Evolutionary conservation across 2,888 invertebrate species (phyloP).

Genomic region (Lithophane leautieri): DNA sequence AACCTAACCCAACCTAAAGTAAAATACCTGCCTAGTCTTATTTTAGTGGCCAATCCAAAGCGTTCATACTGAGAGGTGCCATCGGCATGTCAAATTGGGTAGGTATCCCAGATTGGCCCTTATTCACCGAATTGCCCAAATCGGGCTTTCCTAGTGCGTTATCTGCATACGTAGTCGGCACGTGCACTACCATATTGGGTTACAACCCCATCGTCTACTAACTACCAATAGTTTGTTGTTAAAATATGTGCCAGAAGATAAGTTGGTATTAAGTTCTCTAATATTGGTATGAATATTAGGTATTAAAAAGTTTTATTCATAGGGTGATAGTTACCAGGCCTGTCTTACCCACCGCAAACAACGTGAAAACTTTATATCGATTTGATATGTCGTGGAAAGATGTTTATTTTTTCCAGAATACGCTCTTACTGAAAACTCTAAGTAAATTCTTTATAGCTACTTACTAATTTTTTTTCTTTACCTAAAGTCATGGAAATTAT

Average conservation of each 20-base stretch:
- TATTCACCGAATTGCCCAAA: slow-evolving; percentile 4
- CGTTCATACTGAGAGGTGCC: background rate
- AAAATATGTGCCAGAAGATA: slow-evolving; percentile 43
- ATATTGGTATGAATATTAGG: slow-evolving; percentile 1
- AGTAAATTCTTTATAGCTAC: background rate
- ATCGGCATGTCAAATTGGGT: slow-evolving; percentile 3
- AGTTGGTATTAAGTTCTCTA: slow-evolving; percentile 20
- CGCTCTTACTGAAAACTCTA: background rate
- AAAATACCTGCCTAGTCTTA: no score
- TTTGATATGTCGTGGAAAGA: background rate
- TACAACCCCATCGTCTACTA: slow-evolving; percentile 32
- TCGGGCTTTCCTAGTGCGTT: slow-evolving; percentile 7
- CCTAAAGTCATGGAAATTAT: no score
- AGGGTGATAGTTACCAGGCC: background rate
- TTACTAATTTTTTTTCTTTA: background rate
- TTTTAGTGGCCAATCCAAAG: background rate
- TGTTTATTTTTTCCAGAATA: background rate
- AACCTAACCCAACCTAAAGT: background rate
- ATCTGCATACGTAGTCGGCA: slow-evolving; percentile 35
- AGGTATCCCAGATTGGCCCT: background rate
- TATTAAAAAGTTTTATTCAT: background rate
- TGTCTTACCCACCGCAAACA: background rate
- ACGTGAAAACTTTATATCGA: no score
- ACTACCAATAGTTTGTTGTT: slow-evolving; percentile 15
- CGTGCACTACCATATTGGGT: slow-evolving; percentile 43